Evolutionary conservation across 2,113 vertebrate species (phyloP), one percentile per base, ranked within the genome.

Genomic region (Girardinichthys multiradiatus): DNA sequence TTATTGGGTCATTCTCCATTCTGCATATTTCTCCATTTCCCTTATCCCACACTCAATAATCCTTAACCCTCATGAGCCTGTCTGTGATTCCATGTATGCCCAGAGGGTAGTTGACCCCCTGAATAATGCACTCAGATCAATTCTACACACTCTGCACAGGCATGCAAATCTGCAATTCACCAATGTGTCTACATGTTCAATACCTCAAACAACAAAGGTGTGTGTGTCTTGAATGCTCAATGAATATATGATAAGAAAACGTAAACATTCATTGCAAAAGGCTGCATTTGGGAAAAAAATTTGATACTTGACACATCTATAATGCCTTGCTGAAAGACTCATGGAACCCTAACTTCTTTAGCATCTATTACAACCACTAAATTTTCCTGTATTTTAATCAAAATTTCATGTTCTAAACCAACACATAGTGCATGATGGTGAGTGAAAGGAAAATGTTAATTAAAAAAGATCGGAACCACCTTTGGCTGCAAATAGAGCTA

Each of bases 111-210:
- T 69, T 80, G 72, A 73, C 64, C 60, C 57, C 12, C 12, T 24
- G 81, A 72, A 61, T 72, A 83, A 84, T 65, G 68, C 59, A 69
- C 79, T 64, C 68, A 63, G 76, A 85, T 87, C 84, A 85, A 88
- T 85, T 82, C 66, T 77, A 79, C 84, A 87, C n/a, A 33, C 66
- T 66, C 83, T 30, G 79, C 64, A 48, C 35, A 61, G 70, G 76
- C 61, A 67, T 91, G 76, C 87, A 89, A 86, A 91, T 89, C 79
- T 81, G 64, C 59, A 29, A 69, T 77, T 86, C 73, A 64, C 77
- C 87, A 76, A 82, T 37, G 73, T 59, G 19, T 30, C 51, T 45
- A 54, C 45, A 61, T 15, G 35, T 1, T 1, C 4, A 0, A 86
- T 84, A 80, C 27, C 28, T 37, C 63, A 82, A 60, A 80, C 76